phyloP scores from a whole-genome alignment of 2,113 vertebrate species.

The Callithrix jacchus region DNA sequence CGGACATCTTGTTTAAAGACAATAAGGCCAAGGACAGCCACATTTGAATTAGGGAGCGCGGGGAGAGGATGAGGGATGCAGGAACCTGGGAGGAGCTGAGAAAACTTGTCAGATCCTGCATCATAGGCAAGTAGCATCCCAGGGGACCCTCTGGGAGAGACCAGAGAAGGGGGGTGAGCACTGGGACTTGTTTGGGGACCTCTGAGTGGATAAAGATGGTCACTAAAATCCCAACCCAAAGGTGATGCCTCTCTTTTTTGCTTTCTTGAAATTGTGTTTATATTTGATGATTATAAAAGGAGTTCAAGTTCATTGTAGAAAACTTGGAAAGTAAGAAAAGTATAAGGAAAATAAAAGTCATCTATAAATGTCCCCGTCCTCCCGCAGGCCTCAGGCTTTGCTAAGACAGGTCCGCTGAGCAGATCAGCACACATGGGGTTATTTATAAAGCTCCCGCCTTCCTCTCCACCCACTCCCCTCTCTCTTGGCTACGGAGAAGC shows the following conservation, averaged over 20 bases:
- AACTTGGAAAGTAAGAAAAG: neutral
- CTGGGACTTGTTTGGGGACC: no score
- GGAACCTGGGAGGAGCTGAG: neutral
- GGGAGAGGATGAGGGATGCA: neutral
- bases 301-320: conserved; percentile 17
- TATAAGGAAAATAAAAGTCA: neutral
- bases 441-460: conserved; percentile 51
- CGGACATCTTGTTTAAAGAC: neutral
- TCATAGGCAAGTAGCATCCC: neutral
- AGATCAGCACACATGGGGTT: neutral
- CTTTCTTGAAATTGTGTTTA: neutral
- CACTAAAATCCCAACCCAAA: neutral
- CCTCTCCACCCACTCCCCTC: neutral
- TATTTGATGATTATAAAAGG: neutral
- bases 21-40: neutral
- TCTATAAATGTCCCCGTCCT: neutral
- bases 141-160: no score
- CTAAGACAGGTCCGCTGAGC: neutral
- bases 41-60: neutral
- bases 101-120: neutral
- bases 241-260: neutral
- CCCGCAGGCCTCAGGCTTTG: neutral
- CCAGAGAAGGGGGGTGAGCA: neutral
- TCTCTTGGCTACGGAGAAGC: neutral
- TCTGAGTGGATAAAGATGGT: neutral